Evolutionary conservation across 1,140 invertebrate genomes (phyloP), one percentile per base, ranked within the genome.

Genomic region (Helicorthomorpha holstii): DNA sequence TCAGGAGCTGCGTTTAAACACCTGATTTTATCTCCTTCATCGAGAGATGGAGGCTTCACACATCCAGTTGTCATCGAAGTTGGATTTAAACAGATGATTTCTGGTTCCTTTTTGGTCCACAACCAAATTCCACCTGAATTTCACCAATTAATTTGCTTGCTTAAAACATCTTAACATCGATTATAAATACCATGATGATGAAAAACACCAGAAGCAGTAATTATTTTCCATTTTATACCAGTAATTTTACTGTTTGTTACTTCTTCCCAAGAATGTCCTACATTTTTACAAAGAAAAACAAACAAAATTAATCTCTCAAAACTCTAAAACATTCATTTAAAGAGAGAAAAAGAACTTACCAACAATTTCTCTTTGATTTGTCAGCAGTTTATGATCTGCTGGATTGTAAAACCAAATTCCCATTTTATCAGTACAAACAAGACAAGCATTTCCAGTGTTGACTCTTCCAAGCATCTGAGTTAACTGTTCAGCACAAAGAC

Each of bases 61-160:
- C 7, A 16, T 16, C 7, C 16, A 7, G 16, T 16, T 34, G 29
- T 34, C 29, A 16, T 34, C 22, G 58, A 55, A 16, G 54, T 52
- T 1, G 60, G 53, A n/a, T 57, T 50, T 10, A 66, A 59, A 54
- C 64, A 62, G 53, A 66, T 73, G 0, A 75, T 53, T 34, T 70
- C 66, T 38, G 67, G 67, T 46, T 63, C 63, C 22, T 60, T n/a
- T n/a, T n/a, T 60, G 25, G 67, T 66, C 12, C 66, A 53, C 27
- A 68, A 59, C 69, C 72, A 73, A 3, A 74, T 54, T 16, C 61
- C 38, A 34, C 70, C 73, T 64, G 29, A 34, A 34, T 34, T 34
- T 34, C 16, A 7, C 7, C 29, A 7, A 16, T 34, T 34, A 34
- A 7, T 34, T 7, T 7, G 7, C 29, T 7, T 7, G 16, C 7